These are phyloP conservation scores for Cydia fagiglandana DNA, from an alignment of 1,140 invertebrate genomes.

Conservation along the genomic window DNA sequence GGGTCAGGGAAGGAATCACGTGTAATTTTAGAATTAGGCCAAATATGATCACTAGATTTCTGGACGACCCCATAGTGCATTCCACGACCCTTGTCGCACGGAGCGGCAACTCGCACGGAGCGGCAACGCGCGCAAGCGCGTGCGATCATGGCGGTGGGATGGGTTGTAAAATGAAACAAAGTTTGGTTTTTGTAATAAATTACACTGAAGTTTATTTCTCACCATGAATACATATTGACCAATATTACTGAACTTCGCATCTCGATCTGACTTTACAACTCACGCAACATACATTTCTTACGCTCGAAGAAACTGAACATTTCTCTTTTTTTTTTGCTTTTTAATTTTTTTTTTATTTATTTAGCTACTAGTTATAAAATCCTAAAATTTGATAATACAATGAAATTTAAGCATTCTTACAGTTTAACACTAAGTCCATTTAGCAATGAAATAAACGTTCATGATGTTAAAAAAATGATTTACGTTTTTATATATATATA, in stretches of 20 bases:
- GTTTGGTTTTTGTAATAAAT: constrained; percentile 67
- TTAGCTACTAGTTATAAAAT: constrained; percentile 73
- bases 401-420: constrained; percentile 77
- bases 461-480: constrained; percentile 76
- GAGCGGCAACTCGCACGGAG: no score
- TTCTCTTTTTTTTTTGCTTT: constrained; percentile 51
- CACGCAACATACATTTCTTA: constrained; percentile 72
- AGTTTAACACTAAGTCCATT: constrained; percentile 74
- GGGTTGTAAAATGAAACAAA: constrained; percentile 26
- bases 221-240: constrained; percentile 74
- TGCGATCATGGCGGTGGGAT: no score
- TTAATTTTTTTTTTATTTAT: constrained; percentile 46
- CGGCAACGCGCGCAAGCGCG: no score
- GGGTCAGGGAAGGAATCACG: no score
- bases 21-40: no score
- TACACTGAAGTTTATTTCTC: constrained; percentile 79
- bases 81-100: no score
- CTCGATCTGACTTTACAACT: constrained; percentile 68
- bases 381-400: constrained; percentile 73
- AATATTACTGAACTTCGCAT: constrained; percentile 58
- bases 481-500: constrained; percentile 61
- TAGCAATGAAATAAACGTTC: constrained; percentile 74
- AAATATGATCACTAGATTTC: no score
- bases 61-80: no score
- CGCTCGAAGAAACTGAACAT: constrained; percentile 57